These are phyloP conservation scores for Xenopus tropicalis DNA, from an alignment of 2,113 vertebrate species.

Conservation along the genomic window UCB_Xtro_10.0 CM004452.2:43686001-43686500, in stretches of 20 bases:
- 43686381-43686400: background rate
- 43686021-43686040: no score
- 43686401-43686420: background rate
- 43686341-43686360: constrained; percentile 16
- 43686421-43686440: background rate
- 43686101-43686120: no score
- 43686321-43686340: constrained; percentile 9
- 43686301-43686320: constrained; percentile 4
- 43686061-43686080: no score
- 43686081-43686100: no score
- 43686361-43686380: constrained; percentile 16
- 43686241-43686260: constrained; percentile 56
- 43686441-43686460: background rate
- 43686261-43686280: constrained; percentile 17
- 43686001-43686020: no score
- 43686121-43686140: no score
- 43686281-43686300: constrained; percentile 52
- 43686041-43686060: no score
- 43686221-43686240: constrained; percentile 49
- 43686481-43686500: background rate
- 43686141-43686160: background rate
- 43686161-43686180: background rate
- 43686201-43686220: constrained; percentile 15
- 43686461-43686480: background rate
- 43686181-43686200: background rate